Evolutionary conservation across 2,888 invertebrate species (phyloP).

Genomic region (Protonemura montana): DNA sequence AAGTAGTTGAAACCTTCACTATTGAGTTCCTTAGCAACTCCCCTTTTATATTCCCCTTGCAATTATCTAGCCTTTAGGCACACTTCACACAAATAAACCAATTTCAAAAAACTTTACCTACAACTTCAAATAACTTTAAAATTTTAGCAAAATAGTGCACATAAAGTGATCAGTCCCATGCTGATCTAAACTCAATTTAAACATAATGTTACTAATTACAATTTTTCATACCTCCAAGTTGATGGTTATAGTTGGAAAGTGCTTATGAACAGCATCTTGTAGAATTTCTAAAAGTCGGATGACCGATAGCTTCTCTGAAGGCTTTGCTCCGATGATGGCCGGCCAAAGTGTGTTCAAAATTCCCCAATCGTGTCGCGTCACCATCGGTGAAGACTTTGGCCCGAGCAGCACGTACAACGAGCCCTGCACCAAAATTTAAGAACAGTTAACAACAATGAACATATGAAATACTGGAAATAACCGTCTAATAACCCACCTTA

Average conservation of each 20-base stretch:
- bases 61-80: too few relatives aligned
- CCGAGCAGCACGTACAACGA: conserved; percentile 79
- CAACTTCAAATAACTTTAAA: too few relatives aligned
- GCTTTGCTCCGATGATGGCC: conserved; percentile 75
- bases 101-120: too few relatives aligned
- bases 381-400: conserved; percentile 69
- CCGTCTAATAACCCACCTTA: conserved; percentile 61
- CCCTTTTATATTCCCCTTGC: too few relatives aligned
- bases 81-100: too few relatives aligned
- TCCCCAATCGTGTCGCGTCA: conserved; percentile 80
- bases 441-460: not conserved
- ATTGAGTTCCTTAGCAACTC: too few relatives aligned
- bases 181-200: too few relatives aligned
- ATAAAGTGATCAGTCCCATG: too few relatives aligned
- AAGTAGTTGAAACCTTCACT: too few relatives aligned
- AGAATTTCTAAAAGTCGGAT: conserved; percentile 61
- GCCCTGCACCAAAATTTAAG: conserved; percentile 62
- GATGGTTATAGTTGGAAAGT: conserved; percentile 71
- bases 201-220: too few relatives aligned
- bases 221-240: conserved; percentile 53
- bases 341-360: conserved; percentile 78
- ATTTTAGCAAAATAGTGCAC: too few relatives aligned
- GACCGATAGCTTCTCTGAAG: conserved; percentile 86
- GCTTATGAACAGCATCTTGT: conserved; percentile 61
- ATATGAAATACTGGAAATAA: not conserved